Conservation (phyloP, 2,113 vertebrate genomes). For the Sylvilagus bachmani region DNA sequence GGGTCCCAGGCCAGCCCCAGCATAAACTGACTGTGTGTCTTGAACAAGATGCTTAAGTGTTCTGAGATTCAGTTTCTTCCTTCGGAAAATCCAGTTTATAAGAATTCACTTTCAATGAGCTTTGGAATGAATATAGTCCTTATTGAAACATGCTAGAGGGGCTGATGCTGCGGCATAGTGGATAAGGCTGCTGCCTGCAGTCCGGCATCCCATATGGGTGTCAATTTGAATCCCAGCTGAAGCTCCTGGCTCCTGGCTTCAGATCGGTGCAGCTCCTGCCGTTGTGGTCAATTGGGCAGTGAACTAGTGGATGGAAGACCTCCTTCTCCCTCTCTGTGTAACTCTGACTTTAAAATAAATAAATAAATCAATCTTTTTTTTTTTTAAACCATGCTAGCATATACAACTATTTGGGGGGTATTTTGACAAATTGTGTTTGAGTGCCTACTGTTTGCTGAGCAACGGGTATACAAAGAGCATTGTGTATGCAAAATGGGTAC, state of each 20-base stretch:
- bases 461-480: neutral
- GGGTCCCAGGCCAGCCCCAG: neutral
- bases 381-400: too few relatives aligned
- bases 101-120: constrained; percentile 26
- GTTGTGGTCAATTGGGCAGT: too few relatives aligned
- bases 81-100: constrained; percentile 41
- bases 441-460: neutral
- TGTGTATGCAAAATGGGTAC: neutral
- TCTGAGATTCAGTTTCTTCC: neutral
- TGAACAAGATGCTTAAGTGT: neutral
- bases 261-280: too few relatives aligned
- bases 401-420: neutral
- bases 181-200: too few relatives aligned
- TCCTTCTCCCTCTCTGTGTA: too few relatives aligned
- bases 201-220: too few relatives aligned
- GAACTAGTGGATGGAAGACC: too few relatives aligned
- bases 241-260: too few relatives aligned
- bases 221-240: too few relatives aligned
- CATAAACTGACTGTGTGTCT: neutral
- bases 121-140: constrained; percentile 6
- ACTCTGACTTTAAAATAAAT: too few relatives aligned
- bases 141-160: neutral
- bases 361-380: too few relatives aligned
- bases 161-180: too few relatives aligned
- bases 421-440: neutral